Conservation (phyloP, 2,113 vertebrate species). For the Aix galericulata region DNA sequence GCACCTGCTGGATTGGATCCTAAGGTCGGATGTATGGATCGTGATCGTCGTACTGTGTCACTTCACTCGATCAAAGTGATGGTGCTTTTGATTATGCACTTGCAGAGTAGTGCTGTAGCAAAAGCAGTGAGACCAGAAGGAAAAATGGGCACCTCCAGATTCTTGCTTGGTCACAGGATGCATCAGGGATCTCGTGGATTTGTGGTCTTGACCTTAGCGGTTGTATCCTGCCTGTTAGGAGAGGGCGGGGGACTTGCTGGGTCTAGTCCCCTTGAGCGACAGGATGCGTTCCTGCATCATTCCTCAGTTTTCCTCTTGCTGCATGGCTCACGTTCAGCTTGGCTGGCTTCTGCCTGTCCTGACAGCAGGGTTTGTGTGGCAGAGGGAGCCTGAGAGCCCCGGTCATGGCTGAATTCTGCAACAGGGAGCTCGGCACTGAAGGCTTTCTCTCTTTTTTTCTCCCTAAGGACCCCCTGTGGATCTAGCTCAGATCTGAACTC, state of each 20-base stretch:
- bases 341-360: not conserved
- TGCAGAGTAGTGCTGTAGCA: not conserved
- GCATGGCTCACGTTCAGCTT: not conserved
- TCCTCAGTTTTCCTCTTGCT: not conserved
- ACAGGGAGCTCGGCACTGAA: not conserved
- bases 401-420: rapidly evolving
- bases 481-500: not conserved
- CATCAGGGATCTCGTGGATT: not conserved
- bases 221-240: not conserved
- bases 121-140: not conserved
- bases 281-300: not conserved
- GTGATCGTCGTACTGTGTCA: not conserved
- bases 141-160: not conserved
- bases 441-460: not conserved
- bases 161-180: not conserved
- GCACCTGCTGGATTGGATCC: not conserved
- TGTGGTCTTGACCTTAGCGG: not conserved
- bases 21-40: not conserved
- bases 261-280: not conserved
- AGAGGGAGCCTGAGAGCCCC: not conserved
- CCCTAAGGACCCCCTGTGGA: not conserved
- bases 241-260: not conserved
- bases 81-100: not conserved
- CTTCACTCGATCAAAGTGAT: not conserved
- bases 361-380: not conserved